Evolutionary conservation across 2,888 invertebrate genomes (phyloP).

Genomic region (Ommatoiulus sabulosus): DNA sequence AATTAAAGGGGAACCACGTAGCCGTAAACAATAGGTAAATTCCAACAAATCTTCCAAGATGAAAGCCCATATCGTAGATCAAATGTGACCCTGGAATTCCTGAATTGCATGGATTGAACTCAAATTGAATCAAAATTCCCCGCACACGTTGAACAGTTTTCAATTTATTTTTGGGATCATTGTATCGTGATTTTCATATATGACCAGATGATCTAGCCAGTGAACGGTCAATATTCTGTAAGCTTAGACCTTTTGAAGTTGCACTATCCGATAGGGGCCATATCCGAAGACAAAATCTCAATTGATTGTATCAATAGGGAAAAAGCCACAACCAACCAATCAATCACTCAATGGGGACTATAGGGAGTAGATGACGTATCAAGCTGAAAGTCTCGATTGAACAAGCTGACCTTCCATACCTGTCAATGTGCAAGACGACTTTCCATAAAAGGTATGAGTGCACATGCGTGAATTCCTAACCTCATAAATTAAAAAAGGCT

Average conservation of each 20-base stretch:
- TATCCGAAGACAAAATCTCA: background rate
- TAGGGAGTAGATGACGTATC: too few species aligned
- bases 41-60: background rate
- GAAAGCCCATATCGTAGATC: background rate
- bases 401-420: background rate
- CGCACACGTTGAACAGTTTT: too few species aligned
- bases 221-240: background rate
- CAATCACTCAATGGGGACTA: too few species aligned
- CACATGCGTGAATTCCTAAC: too few species aligned
- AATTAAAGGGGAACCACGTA: constrained; percentile 14
- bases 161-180: too few species aligned
- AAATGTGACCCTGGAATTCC: background rate
- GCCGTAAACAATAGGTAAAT: constrained; percentile 39
- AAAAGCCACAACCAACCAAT: too few species aligned
- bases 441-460: background rate
- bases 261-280: background rate
- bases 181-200: too few species aligned
- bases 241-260: background rate
- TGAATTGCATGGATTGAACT: background rate
- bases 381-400: background rate
- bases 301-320: background rate
- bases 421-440: too few species aligned
- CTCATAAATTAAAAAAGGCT: too few species aligned
- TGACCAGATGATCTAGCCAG: background rate
- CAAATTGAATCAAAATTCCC: background rate